Conservation (phyloP, 2,113 vertebrate species). For the Ciconia boyciana region DNA sequence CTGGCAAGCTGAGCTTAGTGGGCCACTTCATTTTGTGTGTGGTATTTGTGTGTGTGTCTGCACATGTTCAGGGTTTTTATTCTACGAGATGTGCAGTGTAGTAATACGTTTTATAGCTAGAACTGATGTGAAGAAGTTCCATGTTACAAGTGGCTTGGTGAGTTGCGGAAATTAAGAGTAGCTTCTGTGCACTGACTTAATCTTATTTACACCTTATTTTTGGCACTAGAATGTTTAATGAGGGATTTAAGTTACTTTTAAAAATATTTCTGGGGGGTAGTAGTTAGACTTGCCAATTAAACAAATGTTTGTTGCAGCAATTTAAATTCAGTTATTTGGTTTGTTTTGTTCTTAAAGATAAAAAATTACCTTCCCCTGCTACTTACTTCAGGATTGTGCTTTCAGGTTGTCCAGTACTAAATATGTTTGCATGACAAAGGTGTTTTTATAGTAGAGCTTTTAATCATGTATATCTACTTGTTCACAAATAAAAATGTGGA, state of each 20-base stretch:
- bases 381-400: not conserved
- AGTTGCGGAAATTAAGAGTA: not conserved
- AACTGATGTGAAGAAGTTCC: not conserved
- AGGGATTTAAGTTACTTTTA: not conserved
- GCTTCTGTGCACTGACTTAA: not conserved
- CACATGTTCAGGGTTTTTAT: not conserved
- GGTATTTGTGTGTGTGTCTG: not conserved
- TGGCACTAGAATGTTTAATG: not conserved
- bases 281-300: not conserved
- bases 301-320: not conserved
- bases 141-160: not conserved
- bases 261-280: not conserved
- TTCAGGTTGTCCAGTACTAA: not conserved
- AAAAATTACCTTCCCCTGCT: not conserved
- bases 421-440: not conserved
- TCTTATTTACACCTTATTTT: not conserved
- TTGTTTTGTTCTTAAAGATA: not conserved
- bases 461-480: not conserved
- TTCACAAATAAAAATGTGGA: not conserved
- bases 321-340: not conserved
- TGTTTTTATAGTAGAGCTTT: slow-evolving; percentile 2
- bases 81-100: not conserved
- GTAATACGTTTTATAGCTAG: slow-evolving; percentile 14
- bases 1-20: slow-evolving; percentile 64
- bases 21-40: slow-evolving; percentile 47